Percentiles rank a stretch among this genome's conserved stretches.
phyloP scores from a whole-genome alignment of 2,113 vertebrate species.

The Lasiurus borealis region DNA sequence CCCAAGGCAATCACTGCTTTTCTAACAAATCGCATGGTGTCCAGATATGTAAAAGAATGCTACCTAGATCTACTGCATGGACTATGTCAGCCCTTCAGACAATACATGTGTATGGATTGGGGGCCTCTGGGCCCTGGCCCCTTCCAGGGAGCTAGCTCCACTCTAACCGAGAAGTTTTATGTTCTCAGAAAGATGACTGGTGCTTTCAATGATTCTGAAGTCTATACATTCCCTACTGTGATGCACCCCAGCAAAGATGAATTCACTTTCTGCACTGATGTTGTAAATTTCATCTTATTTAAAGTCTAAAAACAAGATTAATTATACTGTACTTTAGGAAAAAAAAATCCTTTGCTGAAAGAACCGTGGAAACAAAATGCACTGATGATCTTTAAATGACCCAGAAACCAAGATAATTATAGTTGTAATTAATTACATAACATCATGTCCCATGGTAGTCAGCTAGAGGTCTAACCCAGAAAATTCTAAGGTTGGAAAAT shows the following conservation, averaged over 20 bases:
- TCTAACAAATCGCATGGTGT: background rate
- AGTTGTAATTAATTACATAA: slow-evolving; percentile 85
- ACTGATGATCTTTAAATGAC: slow-evolving; percentile 82
- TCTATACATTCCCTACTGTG: background rate
- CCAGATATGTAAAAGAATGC: background rate
- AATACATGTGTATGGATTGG: fast-evolving
- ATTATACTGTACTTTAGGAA: slow-evolving; percentile 72
- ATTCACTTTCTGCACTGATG: background rate
- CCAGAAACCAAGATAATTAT: slow-evolving; percentile 84
- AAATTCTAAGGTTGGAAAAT: slow-evolving; percentile 68
- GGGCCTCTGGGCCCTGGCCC: background rate
- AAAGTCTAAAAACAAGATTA: slow-evolving; percentile 62
- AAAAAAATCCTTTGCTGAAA: slow-evolving; percentile 69
- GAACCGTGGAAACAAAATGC: slow-evolving; percentile 83
- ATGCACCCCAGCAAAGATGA: background rate
- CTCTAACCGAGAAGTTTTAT: background rate
- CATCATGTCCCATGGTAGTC: slow-evolving; percentile 65
- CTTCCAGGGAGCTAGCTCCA: background rate
- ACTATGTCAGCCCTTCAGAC: fast-evolving
- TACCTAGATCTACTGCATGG: fast-evolving
- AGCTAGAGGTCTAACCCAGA: slow-evolving; percentile 79
- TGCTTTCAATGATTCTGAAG: background rate
- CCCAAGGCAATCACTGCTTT: background rate
- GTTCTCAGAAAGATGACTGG: background rate
- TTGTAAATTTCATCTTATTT: slow-evolving; percentile 59